Percentiles rank a stretch among this genome's conserved stretches.
Evolutionary conservation across 2,888 invertebrate species (phyloP).

Genomic region (Cataglyphis altisquamis): DNA sequence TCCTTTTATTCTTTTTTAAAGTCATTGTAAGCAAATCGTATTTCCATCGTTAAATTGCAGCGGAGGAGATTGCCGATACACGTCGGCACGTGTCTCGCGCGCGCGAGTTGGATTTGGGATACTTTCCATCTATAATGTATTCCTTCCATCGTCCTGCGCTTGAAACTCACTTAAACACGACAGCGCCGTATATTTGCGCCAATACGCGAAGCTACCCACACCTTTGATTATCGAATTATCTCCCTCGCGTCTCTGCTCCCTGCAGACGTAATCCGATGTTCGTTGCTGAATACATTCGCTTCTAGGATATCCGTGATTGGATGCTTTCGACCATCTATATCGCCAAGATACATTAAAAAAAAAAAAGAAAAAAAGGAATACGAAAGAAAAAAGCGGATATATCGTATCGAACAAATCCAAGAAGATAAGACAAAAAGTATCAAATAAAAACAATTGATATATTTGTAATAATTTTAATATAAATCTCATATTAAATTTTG

Average conservation of each 20-base stretch:
- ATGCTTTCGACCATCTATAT: slow-evolving; percentile 25
- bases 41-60: slow-evolving; percentile 27
- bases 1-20: background rate
- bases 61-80: slow-evolving; percentile 18
- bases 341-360: slow-evolving; percentile 11
- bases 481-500: background rate
- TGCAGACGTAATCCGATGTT: slow-evolving; percentile 46
- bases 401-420: background rate
- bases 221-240: slow-evolving; percentile 60
- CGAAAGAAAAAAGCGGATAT: slow-evolving; percentile 1
- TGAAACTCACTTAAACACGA: slow-evolving; percentile 51
- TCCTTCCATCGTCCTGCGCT: slow-evolving; percentile 50
- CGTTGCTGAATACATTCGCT: slow-evolving; percentile 42
- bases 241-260: slow-evolving; percentile 31
- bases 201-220: slow-evolving; percentile 44
- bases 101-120: slow-evolving; percentile 35
- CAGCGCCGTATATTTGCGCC: slow-evolving; percentile 39
- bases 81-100: slow-evolving; percentile 17
- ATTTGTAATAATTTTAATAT: background rate
- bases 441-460: background rate
- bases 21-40: background rate
- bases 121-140: slow-evolving; percentile 54
- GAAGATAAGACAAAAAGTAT: slow-evolving; percentile 7
- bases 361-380: background rate
- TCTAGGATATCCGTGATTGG: slow-evolving; percentile 44